Conservation (phyloP, 2,888 invertebrate species). For the Cephus rjabovi region DNA sequence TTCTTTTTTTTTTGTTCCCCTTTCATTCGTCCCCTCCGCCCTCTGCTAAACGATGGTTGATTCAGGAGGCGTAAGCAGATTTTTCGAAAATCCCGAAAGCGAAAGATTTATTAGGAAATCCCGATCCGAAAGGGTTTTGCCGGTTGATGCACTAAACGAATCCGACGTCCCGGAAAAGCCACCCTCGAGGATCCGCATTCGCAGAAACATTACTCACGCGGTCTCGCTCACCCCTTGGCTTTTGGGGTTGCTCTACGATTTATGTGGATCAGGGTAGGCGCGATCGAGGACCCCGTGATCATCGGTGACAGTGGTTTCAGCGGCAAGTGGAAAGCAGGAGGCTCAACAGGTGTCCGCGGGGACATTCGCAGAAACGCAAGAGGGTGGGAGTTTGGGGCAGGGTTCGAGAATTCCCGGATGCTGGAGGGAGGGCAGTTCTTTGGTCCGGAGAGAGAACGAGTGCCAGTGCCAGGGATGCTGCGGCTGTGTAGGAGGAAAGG, state of each 20-base stretch:
- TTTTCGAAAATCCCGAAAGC: background rate
- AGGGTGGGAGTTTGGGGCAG: conserved; percentile 46
- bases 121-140: background rate
- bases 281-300: conserved; percentile 4
- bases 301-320: background rate
- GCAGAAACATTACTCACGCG: conserved; percentile 60
- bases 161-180: background rate
- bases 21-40: background rate
- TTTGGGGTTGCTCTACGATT: conserved; percentile 2
- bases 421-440: conserved; percentile 37
- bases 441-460: conserved; percentile 35
- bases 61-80: background rate
- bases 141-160: background rate
- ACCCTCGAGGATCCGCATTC: background rate
- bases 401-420: conserved; percentile 29
- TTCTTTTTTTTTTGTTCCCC: background rate
- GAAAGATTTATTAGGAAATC: background rate
- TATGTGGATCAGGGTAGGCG: background rate
- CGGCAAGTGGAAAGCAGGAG: conserved; percentile 5
- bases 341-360: conserved; percentile 66
- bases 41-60: background rate
- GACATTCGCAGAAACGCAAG: conserved; percentile 65
- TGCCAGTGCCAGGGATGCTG: conserved; percentile 11
- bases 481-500: background rate
- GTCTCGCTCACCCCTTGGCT: conserved; percentile 51